Evolutionary conservation across 2,113 vertebrate species (phyloP).

Genomic region (Fregetta grallaria): DNA sequence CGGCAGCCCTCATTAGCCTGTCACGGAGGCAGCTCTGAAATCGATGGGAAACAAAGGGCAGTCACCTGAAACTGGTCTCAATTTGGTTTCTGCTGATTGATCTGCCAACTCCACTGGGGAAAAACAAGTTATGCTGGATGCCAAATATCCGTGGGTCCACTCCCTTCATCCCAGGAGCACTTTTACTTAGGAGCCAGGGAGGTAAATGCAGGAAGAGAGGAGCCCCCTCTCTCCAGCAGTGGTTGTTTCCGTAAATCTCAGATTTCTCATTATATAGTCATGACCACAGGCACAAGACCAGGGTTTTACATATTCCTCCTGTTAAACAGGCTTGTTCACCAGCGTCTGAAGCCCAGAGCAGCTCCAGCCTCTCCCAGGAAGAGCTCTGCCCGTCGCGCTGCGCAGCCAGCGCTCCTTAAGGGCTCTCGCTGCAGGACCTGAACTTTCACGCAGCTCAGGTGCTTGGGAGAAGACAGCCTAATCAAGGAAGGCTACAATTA

Average conservation of each 20-base stretch:
- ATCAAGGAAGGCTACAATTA: background rate
- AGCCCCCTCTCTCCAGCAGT: background rate
- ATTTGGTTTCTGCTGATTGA: conserved; percentile 53
- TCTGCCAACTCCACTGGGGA: conserved; percentile 4
- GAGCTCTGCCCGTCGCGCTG: background rate
- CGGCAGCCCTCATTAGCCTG: conserved; percentile 38
- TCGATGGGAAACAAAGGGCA: conserved; percentile 38
- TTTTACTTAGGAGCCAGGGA: background rate
- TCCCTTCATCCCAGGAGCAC: background rate
- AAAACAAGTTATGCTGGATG: conserved; percentile 35
- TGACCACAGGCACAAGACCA: background rate
- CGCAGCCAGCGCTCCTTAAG: background rate
- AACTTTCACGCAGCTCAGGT: background rate
- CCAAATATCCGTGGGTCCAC: background rate
- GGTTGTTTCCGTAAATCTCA: background rate
- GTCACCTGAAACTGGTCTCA: conserved; percentile 40
- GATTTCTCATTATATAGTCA: background rate
- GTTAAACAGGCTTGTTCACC: background rate
- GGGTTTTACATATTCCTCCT: background rate
- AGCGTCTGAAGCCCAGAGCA: background rate
- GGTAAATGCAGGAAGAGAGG: background rate
- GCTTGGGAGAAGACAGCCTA: background rate
- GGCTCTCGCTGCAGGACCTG: background rate
- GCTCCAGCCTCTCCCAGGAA: background rate
- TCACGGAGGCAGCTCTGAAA: conserved; percentile 26